Percentiles rank a stretch among this genome's conserved stretches.
phyloP scores from a whole-genome alignment of 2,113 vertebrate species.

The Recurvirostra avosetta region DNA sequence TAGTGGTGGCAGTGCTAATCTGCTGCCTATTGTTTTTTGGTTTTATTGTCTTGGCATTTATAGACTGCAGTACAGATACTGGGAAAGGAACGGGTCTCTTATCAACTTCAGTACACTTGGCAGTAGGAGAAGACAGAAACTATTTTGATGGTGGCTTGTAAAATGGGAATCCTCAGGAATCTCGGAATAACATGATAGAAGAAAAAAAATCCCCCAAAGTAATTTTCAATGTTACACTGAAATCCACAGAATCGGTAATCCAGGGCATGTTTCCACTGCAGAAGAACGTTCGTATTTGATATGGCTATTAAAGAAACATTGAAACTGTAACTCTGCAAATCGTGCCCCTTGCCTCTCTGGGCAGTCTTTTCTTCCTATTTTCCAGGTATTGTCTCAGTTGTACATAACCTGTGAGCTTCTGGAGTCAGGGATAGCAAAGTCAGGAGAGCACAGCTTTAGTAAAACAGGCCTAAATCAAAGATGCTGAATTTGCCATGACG shows the following conservation, averaged over 20 bases:
- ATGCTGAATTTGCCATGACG: accelerated
- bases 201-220: background rate
- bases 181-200: background rate
- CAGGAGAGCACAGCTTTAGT: background rate
- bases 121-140: background rate
- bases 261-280: background rate
- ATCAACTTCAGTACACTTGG: background rate
- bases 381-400: background rate
- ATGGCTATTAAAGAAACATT: background rate
- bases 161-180: background rate
- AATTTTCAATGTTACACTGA: background rate
- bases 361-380: background rate
- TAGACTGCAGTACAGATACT: background rate
- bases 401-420: background rate
- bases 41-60: background rate
- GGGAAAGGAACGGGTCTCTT: background rate
- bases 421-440: background rate
- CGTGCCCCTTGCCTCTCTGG: background rate
- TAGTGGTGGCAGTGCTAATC: background rate
- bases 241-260: background rate
- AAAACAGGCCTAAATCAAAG: background rate
- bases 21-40: background rate
- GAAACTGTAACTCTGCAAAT: background rate
- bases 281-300: background rate
- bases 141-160: background rate